Base-by-base conservation (phyloP, 2,113 vertebrate genomes). In the Ranitomeya imitator region DNA sequence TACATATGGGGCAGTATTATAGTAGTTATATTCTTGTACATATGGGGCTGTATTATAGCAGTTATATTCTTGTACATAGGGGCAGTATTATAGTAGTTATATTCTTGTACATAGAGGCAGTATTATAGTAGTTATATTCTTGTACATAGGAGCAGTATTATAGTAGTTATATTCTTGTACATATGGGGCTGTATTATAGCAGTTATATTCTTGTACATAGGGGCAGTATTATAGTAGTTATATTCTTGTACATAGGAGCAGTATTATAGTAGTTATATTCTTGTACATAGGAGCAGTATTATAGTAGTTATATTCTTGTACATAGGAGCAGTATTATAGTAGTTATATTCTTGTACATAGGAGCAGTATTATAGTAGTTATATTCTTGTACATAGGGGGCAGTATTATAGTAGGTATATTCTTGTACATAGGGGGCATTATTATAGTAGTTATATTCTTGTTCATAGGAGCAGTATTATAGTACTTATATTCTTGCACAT, bases 241-340 rank as follows among this genome's bases (percentile, higher is more conserved):
- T 69, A 69, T 69, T 69, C n/a, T 69, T 69, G 65, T 69, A 69
- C n/a, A 69, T 69, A 69, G 26, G 26, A 2, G 65, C 65, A 69
- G 65, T 69, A 69, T 69, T 69, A 69, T 69, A 69, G 65, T 23
- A 69, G 65, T 69, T 69, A 69, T 69, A 69, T 26, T 69, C 65
- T 69, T 69, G 65, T 69, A 69, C 10, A 69, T 69, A 69, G 65
- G 63, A 31, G 65, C 23, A 69, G 65, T 69, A 69, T 69, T 69
- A 69, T 69, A 69, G 65, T 69, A 69, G 65, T 69, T 69, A 69
- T 69, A 69, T 69, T 69, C 65, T 74, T 74, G 37, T 45, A 74
- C 16, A 45, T 74, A 76, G 73, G 15, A 31, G 73, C 73, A 76
- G 73, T 76, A 74, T 76, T 51, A 76, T 51, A 19, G 18, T 51